Conservation (phyloP, 2,113 vertebrate genomes). For the Lagopus leucura region DNA sequence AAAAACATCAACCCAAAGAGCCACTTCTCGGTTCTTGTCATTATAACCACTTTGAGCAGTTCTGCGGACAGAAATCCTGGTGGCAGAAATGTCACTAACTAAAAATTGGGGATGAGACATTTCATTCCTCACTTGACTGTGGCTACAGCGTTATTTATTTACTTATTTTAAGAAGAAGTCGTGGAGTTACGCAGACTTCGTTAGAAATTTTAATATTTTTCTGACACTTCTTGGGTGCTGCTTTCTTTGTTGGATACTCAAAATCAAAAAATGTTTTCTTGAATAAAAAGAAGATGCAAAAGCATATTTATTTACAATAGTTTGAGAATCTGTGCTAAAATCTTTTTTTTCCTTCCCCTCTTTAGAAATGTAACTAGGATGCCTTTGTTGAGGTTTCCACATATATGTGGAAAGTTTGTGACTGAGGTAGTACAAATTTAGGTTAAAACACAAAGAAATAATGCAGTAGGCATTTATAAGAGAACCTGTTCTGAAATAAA, state of each 20-base stretch:
- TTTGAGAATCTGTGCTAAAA: neutral
- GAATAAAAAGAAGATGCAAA: neutral
- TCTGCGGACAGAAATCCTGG: neutral
- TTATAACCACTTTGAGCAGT: conserved; percentile 22
- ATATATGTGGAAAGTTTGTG: neutral
- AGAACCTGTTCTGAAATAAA: neutral
- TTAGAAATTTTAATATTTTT: neutral
- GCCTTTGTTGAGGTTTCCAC: neutral
- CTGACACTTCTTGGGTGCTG: neutral
- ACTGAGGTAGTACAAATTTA: neutral
- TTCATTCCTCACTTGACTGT: neutral
- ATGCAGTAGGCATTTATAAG: neutral
- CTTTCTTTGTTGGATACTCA: neutral
- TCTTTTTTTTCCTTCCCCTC: rapidly evolving
- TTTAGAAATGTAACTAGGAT: neutral
- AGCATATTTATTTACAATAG: neutral
- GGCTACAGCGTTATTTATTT: neutral
- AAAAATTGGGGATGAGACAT: neutral
- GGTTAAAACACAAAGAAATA: neutral
- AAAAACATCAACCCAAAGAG: conserved; percentile 28
- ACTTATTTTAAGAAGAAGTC: neutral
- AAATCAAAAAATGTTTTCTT: neutral
- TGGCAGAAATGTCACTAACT: neutral
- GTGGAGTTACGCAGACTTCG: neutral
- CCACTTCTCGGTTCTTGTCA: conserved; percentile 42